Evolutionary conservation across 2,797 vertebrate species (phyloP).

Genomic region (Melanogrammus aeglefinus): DNA sequence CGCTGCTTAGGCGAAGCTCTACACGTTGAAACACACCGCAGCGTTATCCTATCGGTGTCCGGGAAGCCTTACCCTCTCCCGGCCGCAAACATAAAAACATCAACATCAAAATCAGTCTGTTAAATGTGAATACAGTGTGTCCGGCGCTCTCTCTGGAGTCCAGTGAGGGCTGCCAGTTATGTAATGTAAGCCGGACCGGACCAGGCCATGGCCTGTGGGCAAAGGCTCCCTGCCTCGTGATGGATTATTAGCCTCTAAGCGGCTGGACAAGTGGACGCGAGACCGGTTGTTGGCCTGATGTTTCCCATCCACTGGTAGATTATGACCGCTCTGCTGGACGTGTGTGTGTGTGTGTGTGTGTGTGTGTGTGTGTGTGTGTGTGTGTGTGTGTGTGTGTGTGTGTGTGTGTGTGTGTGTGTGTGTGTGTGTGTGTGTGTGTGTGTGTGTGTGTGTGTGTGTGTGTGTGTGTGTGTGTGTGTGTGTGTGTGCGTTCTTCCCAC

Average conservation of each 20-base stretch:
- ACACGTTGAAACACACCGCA: no score
- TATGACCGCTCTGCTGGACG: slow-evolving; percentile 50
- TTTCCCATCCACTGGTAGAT: slow-evolving; percentile 55
- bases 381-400: no score
- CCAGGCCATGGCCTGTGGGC: slow-evolving; percentile 45
- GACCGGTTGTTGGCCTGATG: slow-evolving; percentile 57
- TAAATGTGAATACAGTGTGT: neutral
- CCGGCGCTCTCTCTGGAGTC: slow-evolving; percentile 48
- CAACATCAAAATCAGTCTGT: neutral
- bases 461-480: slow-evolving; percentile 29
- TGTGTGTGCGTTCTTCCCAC: slow-evolving; percentile 41
- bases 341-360: slow-evolving; percentile 40
- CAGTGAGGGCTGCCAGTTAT: slow-evolving; percentile 47
- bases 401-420: no score
- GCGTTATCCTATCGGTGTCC: no score
- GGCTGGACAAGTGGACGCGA: slow-evolving; percentile 38
- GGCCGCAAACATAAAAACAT: neutral
- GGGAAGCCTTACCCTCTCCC: no score
- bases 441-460: no score
- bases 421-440: no score
- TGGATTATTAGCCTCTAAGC: slow-evolving; percentile 69
- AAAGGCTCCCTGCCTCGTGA: slow-evolving; percentile 56
- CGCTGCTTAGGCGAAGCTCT: no score
- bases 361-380: slow-evolving; percentile 17
- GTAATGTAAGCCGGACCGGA: slow-evolving; percentile 41